Percentiles rank a stretch among this genome's conserved stretches.
These are phyloP conservation scores for Ctenoplectra terminalis DNA, from an alignment of 1,140 invertebrate species.

Conservation along the genomic window DNA sequence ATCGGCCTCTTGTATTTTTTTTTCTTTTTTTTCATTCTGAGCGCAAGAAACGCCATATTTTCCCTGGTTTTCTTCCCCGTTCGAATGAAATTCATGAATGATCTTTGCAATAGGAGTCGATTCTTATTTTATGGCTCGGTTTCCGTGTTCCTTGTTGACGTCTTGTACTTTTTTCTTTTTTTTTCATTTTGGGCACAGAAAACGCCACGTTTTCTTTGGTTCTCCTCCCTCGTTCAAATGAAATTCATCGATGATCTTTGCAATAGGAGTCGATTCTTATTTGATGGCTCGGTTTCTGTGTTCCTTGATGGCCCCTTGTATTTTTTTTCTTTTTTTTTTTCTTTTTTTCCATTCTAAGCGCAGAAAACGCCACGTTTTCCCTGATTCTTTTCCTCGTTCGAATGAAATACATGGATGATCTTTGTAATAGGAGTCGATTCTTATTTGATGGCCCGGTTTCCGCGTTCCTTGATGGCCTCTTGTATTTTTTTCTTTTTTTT, in stretches of 20 bases:
- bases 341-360: too few relatives aligned
- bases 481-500: too few relatives aligned
- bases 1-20: too few relatives aligned
- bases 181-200: too few relatives aligned
- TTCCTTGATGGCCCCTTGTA: background rate
- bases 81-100: background rate
- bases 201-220: too few relatives aligned
- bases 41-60: too few relatives aligned
- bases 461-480: background rate
- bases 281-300: background rate
- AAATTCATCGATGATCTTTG: background rate
- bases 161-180: too few relatives aligned
- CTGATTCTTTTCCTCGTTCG: background rate
- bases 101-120: background rate
- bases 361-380: too few relatives aligned
- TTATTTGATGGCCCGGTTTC: background rate
- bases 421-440: background rate
- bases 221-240: background rate
- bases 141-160: background rate
- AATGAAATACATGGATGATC: background rate
- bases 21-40: too few relatives aligned
- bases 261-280: background rate
- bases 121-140: background rate
- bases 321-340: too few relatives aligned
- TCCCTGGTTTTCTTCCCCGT: background rate